Evolutionary conservation across 64 coral and sea anemone genomes (phyloP).

Genomic region (Pocillopora verrucosa): DNA sequence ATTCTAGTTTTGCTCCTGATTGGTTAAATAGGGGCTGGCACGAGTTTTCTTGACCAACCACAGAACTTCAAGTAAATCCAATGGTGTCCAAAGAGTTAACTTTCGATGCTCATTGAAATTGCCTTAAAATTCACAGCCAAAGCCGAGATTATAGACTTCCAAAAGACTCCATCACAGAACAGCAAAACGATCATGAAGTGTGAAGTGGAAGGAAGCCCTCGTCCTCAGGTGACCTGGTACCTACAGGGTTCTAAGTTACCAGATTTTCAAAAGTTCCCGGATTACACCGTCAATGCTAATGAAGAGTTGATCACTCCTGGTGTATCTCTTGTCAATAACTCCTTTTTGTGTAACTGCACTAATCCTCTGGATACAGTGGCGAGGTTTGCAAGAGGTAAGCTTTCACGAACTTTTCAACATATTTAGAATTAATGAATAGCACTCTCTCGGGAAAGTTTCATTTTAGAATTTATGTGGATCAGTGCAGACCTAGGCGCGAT

Average conservation of each 20-base stretch:
- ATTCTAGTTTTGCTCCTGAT: too few relatives aligned
- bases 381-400: slow-evolving; percentile 65
- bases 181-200: slow-evolving; percentile 44
- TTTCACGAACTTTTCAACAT: background rate
- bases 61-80: too few relatives aligned
- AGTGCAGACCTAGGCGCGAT: too few relatives aligned
- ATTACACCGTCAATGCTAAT: slow-evolving; percentile 45
- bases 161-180: background rate
- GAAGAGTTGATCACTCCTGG: slow-evolving; percentile 43
- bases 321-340: slow-evolving; percentile 34
- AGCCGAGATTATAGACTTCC: slow-evolving; percentile 54
- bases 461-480: too few relatives aligned
- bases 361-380: slow-evolving; percentile 61
- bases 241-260: slow-evolving; percentile 37
- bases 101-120: background rate
- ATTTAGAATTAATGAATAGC: too few relatives aligned
- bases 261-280: slow-evolving; percentile 35
- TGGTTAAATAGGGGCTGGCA: too few relatives aligned
- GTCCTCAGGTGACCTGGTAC: slow-evolving; percentile 69
- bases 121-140: slow-evolving; percentile 23
- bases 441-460: too few relatives aligned
- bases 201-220: slow-evolving; percentile 53
- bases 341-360: slow-evolving; percentile 55
- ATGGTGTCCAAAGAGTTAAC: too few relatives aligned
- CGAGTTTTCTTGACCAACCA: too few relatives aligned